Evolutionary conservation across 2,113 vertebrate genomes (phyloP).

Genomic region (Colaptes auratus): DNA sequence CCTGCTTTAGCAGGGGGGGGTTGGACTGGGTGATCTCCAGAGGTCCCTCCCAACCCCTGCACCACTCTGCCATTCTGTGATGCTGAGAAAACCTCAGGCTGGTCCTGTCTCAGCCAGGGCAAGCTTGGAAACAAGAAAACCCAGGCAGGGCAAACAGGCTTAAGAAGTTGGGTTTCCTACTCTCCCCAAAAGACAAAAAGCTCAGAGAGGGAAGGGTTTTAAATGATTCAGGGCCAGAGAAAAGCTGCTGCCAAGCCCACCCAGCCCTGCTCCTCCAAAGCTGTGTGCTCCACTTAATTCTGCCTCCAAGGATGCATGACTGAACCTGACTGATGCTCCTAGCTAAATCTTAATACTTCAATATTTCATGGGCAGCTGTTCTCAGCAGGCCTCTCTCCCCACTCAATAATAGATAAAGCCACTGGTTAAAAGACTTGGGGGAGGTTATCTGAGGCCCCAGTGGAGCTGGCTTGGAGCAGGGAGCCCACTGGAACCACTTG

Average conservation of each 20-base stretch:
- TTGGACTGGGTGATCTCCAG: no score
- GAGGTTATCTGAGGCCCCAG: constrained; percentile 46
- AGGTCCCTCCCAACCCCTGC: no score
- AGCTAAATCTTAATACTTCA: constrained; percentile 62
- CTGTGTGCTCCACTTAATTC: background rate
- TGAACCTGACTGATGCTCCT: constrained; percentile 11
- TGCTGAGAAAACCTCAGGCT: background rate
- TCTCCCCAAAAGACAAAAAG: background rate
- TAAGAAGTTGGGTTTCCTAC: background rate
- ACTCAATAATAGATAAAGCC: constrained; percentile 69
- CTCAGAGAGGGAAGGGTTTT: background rate
- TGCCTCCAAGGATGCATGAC: constrained; percentile 41
- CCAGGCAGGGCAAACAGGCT: background rate
- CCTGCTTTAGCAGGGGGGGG: no score
- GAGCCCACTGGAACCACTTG: background rate
- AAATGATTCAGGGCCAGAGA: constrained; percentile 37
- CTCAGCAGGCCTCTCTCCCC: constrained; percentile 37
- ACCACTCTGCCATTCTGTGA: no score
- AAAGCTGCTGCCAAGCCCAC: background rate
- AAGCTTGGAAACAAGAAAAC: background rate
- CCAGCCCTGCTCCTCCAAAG: background rate
- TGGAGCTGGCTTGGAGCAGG: background rate
- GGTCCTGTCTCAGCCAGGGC: background rate
- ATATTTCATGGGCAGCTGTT: constrained; percentile 74
- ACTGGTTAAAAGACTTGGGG: constrained; percentile 3